Percentiles rank a stretch among this genome's conserved stretches.
Evolutionary conservation across 2,797 vertebrate genomes (phyloP).

Genomic region (Chromis chromis): DNA sequence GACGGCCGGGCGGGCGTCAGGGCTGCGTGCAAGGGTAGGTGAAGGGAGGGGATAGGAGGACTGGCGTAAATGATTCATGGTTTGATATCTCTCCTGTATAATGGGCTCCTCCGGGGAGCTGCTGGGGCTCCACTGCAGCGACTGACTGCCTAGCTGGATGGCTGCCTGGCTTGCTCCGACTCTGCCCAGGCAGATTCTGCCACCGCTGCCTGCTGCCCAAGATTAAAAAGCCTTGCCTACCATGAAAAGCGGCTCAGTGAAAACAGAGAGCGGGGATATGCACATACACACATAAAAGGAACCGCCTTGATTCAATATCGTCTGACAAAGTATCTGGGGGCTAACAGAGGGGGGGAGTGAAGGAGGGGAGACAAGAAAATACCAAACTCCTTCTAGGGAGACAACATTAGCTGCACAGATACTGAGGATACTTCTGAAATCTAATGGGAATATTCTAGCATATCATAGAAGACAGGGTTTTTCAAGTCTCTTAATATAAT

Average conservation of each 20-base stretch:
- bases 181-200: constrained; percentile 63
- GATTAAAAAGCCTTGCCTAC: constrained; percentile 78
- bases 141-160: constrained; percentile 60
- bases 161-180: constrained; percentile 55
- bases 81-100: constrained; percentile 90
- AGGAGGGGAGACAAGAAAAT: constrained; percentile 46
- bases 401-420: constrained; percentile 60
- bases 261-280: constrained; percentile 68
- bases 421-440: constrained; percentile 56
- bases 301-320: constrained; percentile 66
- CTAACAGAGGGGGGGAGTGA: constrained; percentile 16
- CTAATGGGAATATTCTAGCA: constrained; percentile 51
- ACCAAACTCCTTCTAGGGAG: constrained; percentile 62
- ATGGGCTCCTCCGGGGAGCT: constrained; percentile 87
- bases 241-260: constrained; percentile 75
- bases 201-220: constrained; percentile 72
- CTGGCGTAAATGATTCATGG: constrained; percentile 93
- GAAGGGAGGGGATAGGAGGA: constrained; percentile 73
- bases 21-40: constrained; percentile 50
- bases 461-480: constrained; percentile 32
- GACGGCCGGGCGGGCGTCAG: constrained; percentile 49
- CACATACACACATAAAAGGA: constrained; percentile 68
- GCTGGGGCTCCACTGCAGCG: constrained; percentile 77
- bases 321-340: constrained; percentile 69
- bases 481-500: constrained; percentile 10